Evolutionary conservation across 2,888 invertebrate species (phyloP).

Genomic region (Hydrotaea diabolus): DNA sequence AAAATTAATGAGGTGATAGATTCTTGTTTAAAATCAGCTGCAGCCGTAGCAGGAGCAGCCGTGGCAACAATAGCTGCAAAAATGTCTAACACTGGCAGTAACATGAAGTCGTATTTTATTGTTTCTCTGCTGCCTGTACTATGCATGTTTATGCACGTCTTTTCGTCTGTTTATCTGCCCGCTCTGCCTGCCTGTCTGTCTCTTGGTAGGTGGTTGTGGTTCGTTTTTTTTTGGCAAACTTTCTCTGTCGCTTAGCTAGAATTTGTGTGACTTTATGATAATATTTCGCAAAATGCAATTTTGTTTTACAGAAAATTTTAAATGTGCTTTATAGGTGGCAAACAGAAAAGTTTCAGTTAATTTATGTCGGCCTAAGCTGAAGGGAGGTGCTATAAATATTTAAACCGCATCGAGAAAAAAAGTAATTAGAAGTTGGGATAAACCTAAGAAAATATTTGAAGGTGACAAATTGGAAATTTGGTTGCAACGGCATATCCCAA

Average conservation of each 20-base stretch:
- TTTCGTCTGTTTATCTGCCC: background rate
- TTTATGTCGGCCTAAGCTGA: constrained; percentile 11
- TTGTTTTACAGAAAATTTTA: constrained; percentile 35
- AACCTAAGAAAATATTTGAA: too few species aligned
- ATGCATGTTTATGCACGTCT: constrained; percentile 53
- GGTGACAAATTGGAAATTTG: too few species aligned
- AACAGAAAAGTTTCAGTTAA: constrained; percentile 1
- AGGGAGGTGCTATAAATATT: background rate
- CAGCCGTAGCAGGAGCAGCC: background rate
- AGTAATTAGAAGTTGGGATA: background rate
- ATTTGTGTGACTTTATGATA: constrained; percentile 64
- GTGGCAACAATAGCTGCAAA: background rate
- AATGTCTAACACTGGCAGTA: background rate
- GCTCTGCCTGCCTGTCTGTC: background rate
- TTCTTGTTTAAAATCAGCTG: constrained; percentile 69
- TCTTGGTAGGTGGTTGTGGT: constrained; percentile 33
- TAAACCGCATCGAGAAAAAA: constrained; percentile 12
- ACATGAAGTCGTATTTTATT: constrained; percentile 35
- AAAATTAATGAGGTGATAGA: constrained; percentile 75
- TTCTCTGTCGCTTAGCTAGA: constrained; percentile 43
- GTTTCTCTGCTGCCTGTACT: constrained; percentile 38
- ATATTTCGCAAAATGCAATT: constrained; percentile 52
- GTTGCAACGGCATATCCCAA: too few species aligned
- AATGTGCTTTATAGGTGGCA: constrained; percentile 34
- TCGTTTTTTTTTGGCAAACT: constrained; percentile 27